Evolutionary conservation across 1,140 invertebrate genomes (phyloP).

Genomic region (Tetraneura akinire): DNA sequence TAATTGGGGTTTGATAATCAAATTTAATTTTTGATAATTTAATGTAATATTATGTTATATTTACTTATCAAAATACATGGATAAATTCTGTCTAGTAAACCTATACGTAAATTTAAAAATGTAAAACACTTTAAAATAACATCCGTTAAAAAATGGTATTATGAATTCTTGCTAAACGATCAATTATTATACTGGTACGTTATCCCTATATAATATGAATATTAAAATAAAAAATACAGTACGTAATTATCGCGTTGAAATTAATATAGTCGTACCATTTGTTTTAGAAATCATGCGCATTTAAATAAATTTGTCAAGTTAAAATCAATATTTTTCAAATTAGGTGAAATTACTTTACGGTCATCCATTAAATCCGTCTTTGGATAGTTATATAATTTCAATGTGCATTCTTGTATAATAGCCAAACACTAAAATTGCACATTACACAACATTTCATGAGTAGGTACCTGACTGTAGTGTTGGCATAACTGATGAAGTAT

Average conservation of each 20-base stretch:
- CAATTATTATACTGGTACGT: neutral
- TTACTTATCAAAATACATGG: too few relatives aligned
- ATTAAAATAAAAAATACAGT: slow-evolving; percentile 14
- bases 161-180: neutral
- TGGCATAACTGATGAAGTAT: too few relatives aligned
- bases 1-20: too few relatives aligned
- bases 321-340: slow-evolving; percentile 13
- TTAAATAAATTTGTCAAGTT: neutral
- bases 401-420: too few relatives aligned
- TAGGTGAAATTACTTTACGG: neutral
- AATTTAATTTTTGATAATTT: too few relatives aligned
- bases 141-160: neutral
- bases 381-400: neutral
- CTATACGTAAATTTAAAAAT: neutral
- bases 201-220: neutral
- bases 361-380: neutral
- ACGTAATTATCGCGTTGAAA: neutral
- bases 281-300: neutral
- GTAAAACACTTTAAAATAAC: neutral
- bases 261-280: neutral
- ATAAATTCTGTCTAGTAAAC: too few relatives aligned
- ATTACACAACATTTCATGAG: neutral
- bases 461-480: too few relatives aligned
- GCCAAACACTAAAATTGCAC: neutral
- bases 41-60: too few relatives aligned